These are phyloP conservation scores for Diacarnus erythraeanus DNA, from an alignment of 37 sponge, comb jelly and placozoan genomes.

Conservation along the genomic window DNA sequence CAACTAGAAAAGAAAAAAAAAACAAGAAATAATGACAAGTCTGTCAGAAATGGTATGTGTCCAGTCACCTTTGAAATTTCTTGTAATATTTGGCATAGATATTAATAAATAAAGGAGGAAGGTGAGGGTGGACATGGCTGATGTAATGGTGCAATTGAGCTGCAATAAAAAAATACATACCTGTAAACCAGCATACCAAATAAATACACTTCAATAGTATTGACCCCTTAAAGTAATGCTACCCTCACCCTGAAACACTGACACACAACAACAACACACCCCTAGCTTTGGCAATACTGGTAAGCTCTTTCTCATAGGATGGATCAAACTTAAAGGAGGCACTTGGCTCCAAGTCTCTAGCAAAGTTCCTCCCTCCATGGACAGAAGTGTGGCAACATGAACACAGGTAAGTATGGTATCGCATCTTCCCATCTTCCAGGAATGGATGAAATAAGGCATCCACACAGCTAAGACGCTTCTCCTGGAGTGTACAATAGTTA, in stretches of 20 bases:
- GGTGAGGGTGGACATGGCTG: slow-evolving; percentile 20
- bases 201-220: not conserved
- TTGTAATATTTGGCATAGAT: slow-evolving; percentile 42
- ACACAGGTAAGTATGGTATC: slow-evolving; percentile 76
- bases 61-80: slow-evolving; percentile 45
- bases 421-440: slow-evolving; percentile 79
- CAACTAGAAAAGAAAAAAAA: slow-evolving; percentile 16
- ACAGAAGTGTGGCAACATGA: slow-evolving; percentile 59
- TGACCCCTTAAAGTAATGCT: not conserved
- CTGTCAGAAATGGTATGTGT: not conserved
- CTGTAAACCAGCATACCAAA: not conserved
- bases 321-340: slow-evolving; percentile 54
- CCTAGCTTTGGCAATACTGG: slow-evolving; percentile 46
- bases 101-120: slow-evolving; percentile 51
- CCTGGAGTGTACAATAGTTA: slow-evolving; percentile 17
- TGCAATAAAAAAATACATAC: slow-evolving; percentile 1
- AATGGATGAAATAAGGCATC: slow-evolving; percentile 85
- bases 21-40: not conserved
- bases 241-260: not conserved
- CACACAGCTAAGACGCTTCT: slow-evolving; percentile 53
- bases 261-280: not conserved
- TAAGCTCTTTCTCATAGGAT: slow-evolving; percentile 64
- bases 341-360: slow-evolving; percentile 67
- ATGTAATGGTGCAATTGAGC: slow-evolving; percentile 60
- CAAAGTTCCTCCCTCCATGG: slow-evolving; percentile 23